Evolutionary conservation across 2,888 invertebrate species (phyloP), one percentile per base, ranked within the genome.

Genomic region (Cartodere bifasciata): DNA sequence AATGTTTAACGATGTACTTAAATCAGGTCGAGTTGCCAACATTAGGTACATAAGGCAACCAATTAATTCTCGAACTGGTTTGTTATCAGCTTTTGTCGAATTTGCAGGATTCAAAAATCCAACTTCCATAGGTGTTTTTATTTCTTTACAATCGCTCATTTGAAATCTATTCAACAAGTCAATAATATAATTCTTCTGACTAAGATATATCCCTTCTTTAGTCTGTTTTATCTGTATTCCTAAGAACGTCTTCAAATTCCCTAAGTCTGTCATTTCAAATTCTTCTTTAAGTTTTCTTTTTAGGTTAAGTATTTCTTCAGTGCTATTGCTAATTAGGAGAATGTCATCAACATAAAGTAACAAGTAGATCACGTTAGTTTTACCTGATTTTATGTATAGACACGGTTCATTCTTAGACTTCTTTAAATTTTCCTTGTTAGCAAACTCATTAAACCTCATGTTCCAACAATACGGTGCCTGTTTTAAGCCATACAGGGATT

Each of bases 291-390:
- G 22, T 23, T 25, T n/a, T 28, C 9, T 20, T 22, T 14, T 34
- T 16, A 23, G 22, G 13, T 27, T 21, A 16, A 10, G 23, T 2
- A 27, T 15, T 34, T 10, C 14, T 23, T 28, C 15, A 22, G 25
- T 33, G 23, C 35, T 32, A 16, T 28, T 28, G 20, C 28, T 28
- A 10, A 31, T 29, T 28, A 38, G 21, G 17, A 38, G 28, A 20
- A 38, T 31, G 31, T 39, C 34, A 39, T 39, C 39, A 20, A 39
- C 39, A 31, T 39, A 39, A 13, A 39, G 29, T 21, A 39, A 21
- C 21, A 39, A 16, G 29, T 29, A 38, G 21, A 36, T n/a, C n/a
- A n/a, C n/a, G n/a, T 37, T 23, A 16, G 14, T 16, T 16, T 13
- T 24, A 13, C 11, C 23, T 23, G 20, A 13, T 23, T 35, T 28